phyloP scores from a whole-genome alignment of 2,797 vertebrate genomes.

The Leptoclinus maculatus region DNA sequence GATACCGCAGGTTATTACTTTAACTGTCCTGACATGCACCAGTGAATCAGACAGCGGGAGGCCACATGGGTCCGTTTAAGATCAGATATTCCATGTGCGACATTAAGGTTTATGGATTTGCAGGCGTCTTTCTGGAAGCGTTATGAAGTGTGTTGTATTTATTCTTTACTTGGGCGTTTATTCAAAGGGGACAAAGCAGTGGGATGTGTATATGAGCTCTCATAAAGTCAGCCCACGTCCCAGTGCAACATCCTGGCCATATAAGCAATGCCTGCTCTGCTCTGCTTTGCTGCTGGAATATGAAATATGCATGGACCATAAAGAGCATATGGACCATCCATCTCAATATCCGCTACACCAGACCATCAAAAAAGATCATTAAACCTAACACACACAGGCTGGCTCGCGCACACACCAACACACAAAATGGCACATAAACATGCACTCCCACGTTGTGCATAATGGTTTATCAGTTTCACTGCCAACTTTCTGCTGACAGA shows the following conservation, averaged over 20 bases:
- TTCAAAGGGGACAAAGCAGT: constrained; percentile 70
- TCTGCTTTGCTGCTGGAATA: constrained; percentile 76
- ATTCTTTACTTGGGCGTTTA: constrained; percentile 59
- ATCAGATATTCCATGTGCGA: constrained; percentile 28
- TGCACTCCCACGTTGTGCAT: constrained; percentile 76
- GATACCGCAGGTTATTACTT: constrained; percentile 47
- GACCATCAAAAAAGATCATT: constrained; percentile 82
- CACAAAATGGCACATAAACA: constrained; percentile 77
- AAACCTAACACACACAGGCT: constrained; percentile 73
- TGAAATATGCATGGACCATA: constrained; percentile 84
- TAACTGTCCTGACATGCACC: constrained; percentile 18
- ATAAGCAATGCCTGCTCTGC: constrained; percentile 74
- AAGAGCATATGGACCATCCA: constrained; percentile 84
- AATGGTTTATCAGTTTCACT: constrained; percentile 79
- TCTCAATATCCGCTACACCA: constrained; percentile 80
- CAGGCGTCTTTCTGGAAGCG: constrained; percentile 48
- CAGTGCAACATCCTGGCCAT: constrained; percentile 76
- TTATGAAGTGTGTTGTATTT: constrained; percentile 58
- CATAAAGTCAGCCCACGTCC: constrained; percentile 79
- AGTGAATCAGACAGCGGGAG: constrained; percentile 15
- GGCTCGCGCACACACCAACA: constrained; percentile 39
- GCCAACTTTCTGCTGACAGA: constrained; percentile 77
- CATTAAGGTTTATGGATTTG: constrained; percentile 64
- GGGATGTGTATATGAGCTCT: constrained; percentile 68
- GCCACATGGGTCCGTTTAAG: constrained; percentile 52